phyloP scores from a whole-genome alignment of 2,113 vertebrate species.

The Cottus gobio region DNA sequence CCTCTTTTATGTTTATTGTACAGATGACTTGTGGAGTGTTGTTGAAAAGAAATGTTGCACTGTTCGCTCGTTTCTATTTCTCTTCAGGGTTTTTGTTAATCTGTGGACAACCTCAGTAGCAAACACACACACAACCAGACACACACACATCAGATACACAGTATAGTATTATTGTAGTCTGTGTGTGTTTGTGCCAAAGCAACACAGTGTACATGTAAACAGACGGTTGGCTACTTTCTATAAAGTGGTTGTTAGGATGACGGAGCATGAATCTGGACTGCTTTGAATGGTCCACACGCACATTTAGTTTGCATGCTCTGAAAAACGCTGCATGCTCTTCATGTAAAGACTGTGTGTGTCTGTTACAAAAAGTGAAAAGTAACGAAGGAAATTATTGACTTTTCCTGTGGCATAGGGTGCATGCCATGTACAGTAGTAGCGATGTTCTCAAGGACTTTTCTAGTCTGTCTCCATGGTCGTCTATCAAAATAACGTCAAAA shows the following conservation, averaged over 20 bases:
- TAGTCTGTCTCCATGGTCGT: no score
- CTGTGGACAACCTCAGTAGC: constrained; percentile 24
- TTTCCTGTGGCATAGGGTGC: no score
- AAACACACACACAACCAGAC: constrained; percentile 1
- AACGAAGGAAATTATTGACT: not conserved
- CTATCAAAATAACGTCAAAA: no score
- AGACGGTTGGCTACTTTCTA: constrained; percentile 29
- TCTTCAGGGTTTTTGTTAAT: constrained; percentile 38
- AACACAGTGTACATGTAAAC: constrained; percentile 38
- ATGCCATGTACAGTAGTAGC: not conserved
- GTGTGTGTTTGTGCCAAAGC: constrained; percentile 39
- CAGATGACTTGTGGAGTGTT: constrained; percentile 50
- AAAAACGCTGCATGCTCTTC: not conserved
- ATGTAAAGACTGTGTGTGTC: not conserved
- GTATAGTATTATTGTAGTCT: constrained; percentile 22
- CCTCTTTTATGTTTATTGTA: constrained; percentile 59
- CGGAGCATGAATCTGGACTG: constrained; percentile 24
- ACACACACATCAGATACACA: constrained; percentile 5
- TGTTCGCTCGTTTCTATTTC: not conserved
- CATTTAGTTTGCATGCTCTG: constrained; percentile 14
- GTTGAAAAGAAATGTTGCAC: no score
- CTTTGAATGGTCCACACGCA: constrained; percentile 30
- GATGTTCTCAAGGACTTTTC: no score
- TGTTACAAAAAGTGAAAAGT: not conserved
- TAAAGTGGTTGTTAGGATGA: constrained; percentile 40